Evolutionary conservation across 2,888 invertebrate genomes (phyloP).

Genomic region (Dyspetes luteomarginatus): DNA sequence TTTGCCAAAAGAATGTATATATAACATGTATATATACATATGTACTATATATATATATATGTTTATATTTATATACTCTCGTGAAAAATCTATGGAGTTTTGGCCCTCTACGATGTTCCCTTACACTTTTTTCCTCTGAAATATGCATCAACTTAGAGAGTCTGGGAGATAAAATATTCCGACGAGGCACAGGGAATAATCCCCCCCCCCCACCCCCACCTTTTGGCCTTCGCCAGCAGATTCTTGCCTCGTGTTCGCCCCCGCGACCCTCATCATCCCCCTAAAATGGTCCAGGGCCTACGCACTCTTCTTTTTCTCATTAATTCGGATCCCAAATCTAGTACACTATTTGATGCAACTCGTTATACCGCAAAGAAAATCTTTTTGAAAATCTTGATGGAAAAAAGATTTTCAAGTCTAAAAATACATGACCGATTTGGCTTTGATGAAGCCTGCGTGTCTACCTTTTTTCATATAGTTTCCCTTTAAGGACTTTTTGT

Average conservation of each 20-base stretch:
- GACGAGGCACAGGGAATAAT: constrained; percentile 46
- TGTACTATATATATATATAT: not conserved
- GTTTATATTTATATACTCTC: constrained; percentile 2
- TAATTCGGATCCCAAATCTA: not conserved
- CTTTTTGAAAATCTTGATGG: not conserved
- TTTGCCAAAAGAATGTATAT: constrained; percentile 8
- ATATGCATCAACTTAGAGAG: constrained; percentile 51
- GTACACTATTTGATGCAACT: not conserved
- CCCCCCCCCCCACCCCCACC: not conserved
- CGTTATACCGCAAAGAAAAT: not conserved
- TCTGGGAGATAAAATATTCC: constrained; percentile 37
- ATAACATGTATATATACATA: constrained; percentile 21
- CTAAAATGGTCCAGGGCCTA: constrained; percentile 10
- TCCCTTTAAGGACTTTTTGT: no score
- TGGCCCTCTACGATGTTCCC: constrained; percentile 1
- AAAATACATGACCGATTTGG: no score
- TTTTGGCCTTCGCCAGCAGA: not conserved
- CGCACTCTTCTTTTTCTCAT: constrained; percentile 21
- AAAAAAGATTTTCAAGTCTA: not conserved
- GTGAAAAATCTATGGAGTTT: constrained; percentile 33
- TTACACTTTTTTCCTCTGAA: constrained; percentile 34
- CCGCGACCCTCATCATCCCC: constrained; percentile 16
- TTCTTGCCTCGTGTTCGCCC: not conserved
- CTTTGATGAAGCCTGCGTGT: no score
- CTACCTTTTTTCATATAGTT: no score